These are phyloP conservation scores for Calameuta idolon DNA, from an alignment of 2,888 invertebrate species.

Conservation along the genomic window DNA sequence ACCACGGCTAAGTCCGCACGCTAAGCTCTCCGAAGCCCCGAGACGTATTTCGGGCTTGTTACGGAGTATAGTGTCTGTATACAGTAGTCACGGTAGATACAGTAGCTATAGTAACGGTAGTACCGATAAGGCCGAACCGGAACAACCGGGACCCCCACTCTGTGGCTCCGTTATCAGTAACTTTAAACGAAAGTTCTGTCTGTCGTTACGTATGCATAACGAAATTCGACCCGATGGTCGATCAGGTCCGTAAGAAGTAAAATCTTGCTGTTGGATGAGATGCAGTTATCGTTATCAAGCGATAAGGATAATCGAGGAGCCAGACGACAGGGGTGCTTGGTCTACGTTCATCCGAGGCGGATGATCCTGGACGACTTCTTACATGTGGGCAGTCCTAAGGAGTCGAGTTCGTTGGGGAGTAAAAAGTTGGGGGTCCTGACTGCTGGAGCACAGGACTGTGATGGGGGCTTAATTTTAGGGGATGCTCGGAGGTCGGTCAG, in stretches of 20 bases:
- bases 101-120: background rate
- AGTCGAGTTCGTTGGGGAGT: background rate
- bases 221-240: too few relatives aligned
- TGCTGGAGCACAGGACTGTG: background rate
- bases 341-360: background rate
- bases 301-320: too few relatives aligned
- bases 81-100: background rate
- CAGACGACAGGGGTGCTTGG: background rate
- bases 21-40: slow-evolving; percentile 15
- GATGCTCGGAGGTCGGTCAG: background rate
- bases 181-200: too few relatives aligned
- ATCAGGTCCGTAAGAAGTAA: too few relatives aligned
- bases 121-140: background rate
- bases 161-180: background rate
- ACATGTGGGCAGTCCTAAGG: background rate
- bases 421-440: background rate
- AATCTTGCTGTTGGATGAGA: too few relatives aligned
- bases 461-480: background rate
- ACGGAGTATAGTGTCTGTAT: background rate
- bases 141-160: background rate
- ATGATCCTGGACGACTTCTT: background rate
- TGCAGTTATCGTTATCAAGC: too few relatives aligned
- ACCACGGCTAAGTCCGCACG: slow-evolving; percentile 8
- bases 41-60: slow-evolving; percentile 3
- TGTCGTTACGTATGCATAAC: too few relatives aligned